phyloP scores from a whole-genome alignment of 2,797 vertebrate species.

The Diplodus sargus region DNA sequence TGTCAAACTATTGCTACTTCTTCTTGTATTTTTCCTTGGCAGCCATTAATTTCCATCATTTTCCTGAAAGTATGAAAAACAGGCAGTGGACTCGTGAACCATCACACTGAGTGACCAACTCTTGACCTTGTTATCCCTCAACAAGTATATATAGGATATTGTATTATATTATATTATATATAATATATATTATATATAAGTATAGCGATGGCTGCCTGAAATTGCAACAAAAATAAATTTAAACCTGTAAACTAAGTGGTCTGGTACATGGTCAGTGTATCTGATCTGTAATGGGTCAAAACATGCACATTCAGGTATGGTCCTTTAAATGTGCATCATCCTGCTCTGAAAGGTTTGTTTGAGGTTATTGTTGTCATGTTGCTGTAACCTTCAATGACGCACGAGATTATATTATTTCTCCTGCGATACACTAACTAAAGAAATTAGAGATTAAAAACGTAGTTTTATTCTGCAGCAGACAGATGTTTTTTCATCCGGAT shows the following conservation, averaged over 20 bases:
- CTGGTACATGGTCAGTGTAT: neutral
- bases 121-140: no score
- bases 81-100: neutral
- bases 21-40: no score
- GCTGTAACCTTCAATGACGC: neutral
- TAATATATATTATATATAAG: no score
- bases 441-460: neutral
- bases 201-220: neutral
- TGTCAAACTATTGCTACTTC: neutral
- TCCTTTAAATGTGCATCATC: neutral
- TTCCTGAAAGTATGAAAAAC: no score
- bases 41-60: no score
- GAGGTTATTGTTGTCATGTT: neutral
- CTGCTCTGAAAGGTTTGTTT: neutral
- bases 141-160: no score
- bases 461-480: neutral
- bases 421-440: neutral
- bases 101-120: no score
- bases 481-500: neutral
- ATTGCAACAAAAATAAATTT: neutral
- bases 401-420: neutral
- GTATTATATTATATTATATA: no score
- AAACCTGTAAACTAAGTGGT: neutral
- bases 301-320: neutral
- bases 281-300: neutral